These are phyloP conservation scores for Homalodisca vitripennis DNA, from an alignment of 1,140 invertebrate genomes.

Conservation along the genomic window DNA sequence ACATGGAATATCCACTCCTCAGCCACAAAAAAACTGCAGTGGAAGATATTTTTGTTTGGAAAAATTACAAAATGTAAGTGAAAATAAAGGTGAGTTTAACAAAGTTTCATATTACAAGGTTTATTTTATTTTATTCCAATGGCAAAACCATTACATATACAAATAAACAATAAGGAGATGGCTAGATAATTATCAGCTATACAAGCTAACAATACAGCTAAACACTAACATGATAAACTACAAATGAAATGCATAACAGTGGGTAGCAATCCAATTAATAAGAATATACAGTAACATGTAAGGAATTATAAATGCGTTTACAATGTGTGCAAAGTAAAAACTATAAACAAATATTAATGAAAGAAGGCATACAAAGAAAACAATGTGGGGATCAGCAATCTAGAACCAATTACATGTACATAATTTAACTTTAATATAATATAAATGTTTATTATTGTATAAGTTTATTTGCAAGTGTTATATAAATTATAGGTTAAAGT, in stretches of 20 bases:
- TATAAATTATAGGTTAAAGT: no score
- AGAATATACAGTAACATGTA: no score
- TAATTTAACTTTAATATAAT: no score
- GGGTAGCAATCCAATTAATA: no score
- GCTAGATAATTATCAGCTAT: neutral
- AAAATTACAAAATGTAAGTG: neutral
- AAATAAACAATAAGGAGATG: neutral
- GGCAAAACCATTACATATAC: neutral
- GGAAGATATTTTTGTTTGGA: neutral
- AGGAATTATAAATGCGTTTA: no score
- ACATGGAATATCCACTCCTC: conserved; percentile 2
- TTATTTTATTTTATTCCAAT: neutral
- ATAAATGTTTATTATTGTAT: no score
- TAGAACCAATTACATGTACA: no score
- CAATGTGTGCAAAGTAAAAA: no score
- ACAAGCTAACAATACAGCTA: neutral
- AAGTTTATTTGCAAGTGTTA: no score
- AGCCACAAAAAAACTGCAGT: neutral
- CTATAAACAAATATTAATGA: no score
- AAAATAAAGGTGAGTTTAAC: neutral
- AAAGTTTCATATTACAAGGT: neutral
- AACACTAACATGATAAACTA: neutral
- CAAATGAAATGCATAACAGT: neutral
- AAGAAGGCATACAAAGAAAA: no score
- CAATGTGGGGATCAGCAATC: no score